Evolutionary conservation across 1,140 invertebrate genomes (phyloP), one percentile per base, ranked within the genome.

Genomic region (Sinella curviseta): DNA sequence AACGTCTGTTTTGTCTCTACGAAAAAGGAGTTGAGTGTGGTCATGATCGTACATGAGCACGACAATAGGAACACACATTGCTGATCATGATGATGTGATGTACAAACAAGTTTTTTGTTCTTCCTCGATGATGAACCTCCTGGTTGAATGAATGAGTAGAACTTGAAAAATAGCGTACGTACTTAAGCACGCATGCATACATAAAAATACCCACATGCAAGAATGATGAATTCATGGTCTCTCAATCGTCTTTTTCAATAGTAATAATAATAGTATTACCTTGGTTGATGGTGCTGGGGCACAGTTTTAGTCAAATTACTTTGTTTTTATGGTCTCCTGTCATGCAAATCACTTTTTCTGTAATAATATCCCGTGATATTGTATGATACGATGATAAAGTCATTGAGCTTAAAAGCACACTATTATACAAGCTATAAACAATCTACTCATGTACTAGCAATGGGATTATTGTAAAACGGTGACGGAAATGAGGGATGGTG

Each of bases 271-370:
- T 48, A 48, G 39, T 12, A 48, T 48, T 48, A 20, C 20, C 8
- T 48, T 48, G 8, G 39, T 8, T 48, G 39, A 20, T 20, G 39
- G 39, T n/a, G n/a, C n/a, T n/a, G n/a, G n/a, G n/a, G n/a, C n/a
- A n/a, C n/a, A 48, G 39, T 48, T 48, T 48, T 60, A 12, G 65
- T 70, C 12, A 33, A 33, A 70, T 70, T 70, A 33, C 65, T 31
- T 14, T 33, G 65, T 33, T 70, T 60, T 70, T 70, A 70, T 70
- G 31, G 65, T 70, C 65, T 33, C 65, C 65, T 70, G 65, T 70
- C 65, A 70, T 70, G 65, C 65, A 70, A 70, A 70, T 70, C 65
- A 70, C 31, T 48, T 48, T 48, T 48, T 12, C 39, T 48, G 39
- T 48, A 48, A 48, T 48, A 48, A 48, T 48, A 48, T 48, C 39